phyloP scores from a whole-genome alignment of 2,797 vertebrate species.

The Picus viridis region DNA sequence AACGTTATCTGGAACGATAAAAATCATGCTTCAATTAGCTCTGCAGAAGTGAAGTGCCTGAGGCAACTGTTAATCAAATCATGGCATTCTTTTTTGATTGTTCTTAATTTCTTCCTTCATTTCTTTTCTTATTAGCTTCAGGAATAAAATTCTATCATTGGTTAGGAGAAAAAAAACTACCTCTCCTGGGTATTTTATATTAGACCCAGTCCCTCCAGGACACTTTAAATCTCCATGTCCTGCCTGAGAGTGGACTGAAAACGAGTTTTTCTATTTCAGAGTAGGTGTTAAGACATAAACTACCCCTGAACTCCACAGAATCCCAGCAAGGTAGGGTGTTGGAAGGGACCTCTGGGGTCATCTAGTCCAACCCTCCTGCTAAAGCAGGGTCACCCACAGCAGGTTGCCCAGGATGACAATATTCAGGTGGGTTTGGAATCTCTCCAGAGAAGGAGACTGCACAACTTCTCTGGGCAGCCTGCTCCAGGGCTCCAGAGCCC shows the following conservation, averaged over 20 bases:
- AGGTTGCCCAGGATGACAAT: no score
- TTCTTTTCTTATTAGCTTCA: neutral
- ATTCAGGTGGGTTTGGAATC: no score
- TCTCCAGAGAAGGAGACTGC: no score
- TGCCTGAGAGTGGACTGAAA: neutral
- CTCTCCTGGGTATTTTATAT: neutral
- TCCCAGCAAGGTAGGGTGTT: no score
- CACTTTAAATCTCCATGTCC: neutral
- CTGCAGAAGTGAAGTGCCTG: neutral
- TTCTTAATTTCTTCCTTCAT: neutral
- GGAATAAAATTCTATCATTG: neutral
- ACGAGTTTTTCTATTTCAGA: neutral
- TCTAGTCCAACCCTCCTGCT: no score
- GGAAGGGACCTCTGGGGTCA: no score
- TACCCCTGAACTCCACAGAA: neutral
- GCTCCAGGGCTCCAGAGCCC: no score
- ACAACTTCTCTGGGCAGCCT: no score
- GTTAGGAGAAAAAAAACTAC: neutral
- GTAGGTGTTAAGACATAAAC: neutral
- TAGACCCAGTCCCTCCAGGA: neutral
- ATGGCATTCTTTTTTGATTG: accelerated
- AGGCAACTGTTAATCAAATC: neutral
- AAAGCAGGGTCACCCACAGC: no score
- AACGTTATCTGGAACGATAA: slow-evolving; percentile 79
- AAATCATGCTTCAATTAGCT: neutral